A percentile compares a stretch with the other conserved stretches of the same genome.
Conservation (phyloP, 1,140 invertebrate genomes). For the Elymnias hypermnestra region DNA sequence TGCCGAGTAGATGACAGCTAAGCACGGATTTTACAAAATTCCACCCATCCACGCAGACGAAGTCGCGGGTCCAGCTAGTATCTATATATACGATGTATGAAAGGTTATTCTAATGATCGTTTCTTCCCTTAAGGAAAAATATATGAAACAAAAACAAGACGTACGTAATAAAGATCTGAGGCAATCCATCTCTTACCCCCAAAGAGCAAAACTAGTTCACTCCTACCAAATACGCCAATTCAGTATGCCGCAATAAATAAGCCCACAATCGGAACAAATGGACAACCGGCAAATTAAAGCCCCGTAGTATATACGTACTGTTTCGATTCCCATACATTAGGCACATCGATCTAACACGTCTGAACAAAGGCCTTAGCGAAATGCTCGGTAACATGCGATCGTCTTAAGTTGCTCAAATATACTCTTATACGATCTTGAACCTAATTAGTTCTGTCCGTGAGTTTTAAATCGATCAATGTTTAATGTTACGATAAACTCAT, state of each 20-base stretch:
- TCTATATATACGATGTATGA: too few species aligned
- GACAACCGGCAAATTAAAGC: conserved; percentile 68
- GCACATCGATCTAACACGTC: conserved; percentile 71
- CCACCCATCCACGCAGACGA: too few species aligned
- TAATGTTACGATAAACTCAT: conserved; percentile 10
- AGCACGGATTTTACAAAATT: too few species aligned
- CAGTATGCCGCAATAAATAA: conserved; percentile 59
- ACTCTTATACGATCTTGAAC: conserved; percentile 17
- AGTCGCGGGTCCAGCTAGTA: too few species aligned
- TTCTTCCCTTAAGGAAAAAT: too few species aligned
- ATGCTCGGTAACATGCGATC: conserved; percentile 58
- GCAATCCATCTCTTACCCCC: too few species aligned
- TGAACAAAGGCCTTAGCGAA: conserved; percentile 53
- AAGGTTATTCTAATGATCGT: too few species aligned
- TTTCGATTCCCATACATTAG: conserved; percentile 68
- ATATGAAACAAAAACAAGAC: too few species aligned
- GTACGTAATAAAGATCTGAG: too few species aligned
- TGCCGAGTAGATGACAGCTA: too few species aligned
- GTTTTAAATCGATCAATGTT: conserved; percentile 30
- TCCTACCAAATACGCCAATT: conserved; percentile 35
- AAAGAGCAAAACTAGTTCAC: conserved; percentile 21
- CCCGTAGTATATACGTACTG: conserved; percentile 33
- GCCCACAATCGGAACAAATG: conserved; percentile 68
- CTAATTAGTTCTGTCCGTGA: conserved; percentile 17
- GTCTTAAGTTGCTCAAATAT: conserved; percentile 40